phyloP scores from a whole-genome alignment of 2,113 vertebrate species.

The Diadophis punctatus region DNA sequence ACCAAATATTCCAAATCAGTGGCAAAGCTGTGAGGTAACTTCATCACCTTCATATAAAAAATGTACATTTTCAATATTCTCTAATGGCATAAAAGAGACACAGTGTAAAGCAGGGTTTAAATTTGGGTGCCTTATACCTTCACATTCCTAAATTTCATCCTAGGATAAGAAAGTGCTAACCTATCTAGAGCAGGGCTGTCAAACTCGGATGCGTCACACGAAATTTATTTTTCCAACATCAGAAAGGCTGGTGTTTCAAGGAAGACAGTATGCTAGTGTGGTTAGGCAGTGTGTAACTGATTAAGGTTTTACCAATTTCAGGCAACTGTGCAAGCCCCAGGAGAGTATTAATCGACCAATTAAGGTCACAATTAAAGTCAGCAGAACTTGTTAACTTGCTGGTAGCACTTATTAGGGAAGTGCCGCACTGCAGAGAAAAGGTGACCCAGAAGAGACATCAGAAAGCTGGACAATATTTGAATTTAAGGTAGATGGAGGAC shows the following conservation, averaged over 20 bases:
- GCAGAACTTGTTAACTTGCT: not conserved
- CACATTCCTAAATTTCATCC: not conserved
- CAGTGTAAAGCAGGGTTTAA: not conserved
- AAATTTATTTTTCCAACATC: not conserved
- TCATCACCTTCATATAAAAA: not conserved
- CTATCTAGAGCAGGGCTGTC: no score
- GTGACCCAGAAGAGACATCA: not conserved
- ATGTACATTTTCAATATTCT: not conserved
- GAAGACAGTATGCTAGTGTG: not conserved
- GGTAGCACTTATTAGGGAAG: not conserved
- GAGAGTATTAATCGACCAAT: not conserved
- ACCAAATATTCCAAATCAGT: slow-evolving; percentile 94
- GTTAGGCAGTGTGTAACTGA: not conserved
- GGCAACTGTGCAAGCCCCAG: not conserved
- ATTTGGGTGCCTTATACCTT: not conserved
- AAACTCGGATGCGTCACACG: no score
- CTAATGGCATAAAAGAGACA: not conserved
- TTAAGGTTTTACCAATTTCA: not conserved
- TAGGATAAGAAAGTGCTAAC: not conserved
- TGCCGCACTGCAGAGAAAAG: not conserved
- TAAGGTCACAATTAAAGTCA: not conserved
- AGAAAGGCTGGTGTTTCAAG: not conserved
- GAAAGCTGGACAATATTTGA: not conserved
- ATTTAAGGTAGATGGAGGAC: not conserved
- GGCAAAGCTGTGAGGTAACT: slow-evolving; percentile 97